These are phyloP conservation scores for Leptodactylus fuscus DNA, from an alignment of 2,113 vertebrate genomes.

Conservation along the genomic window DNA sequence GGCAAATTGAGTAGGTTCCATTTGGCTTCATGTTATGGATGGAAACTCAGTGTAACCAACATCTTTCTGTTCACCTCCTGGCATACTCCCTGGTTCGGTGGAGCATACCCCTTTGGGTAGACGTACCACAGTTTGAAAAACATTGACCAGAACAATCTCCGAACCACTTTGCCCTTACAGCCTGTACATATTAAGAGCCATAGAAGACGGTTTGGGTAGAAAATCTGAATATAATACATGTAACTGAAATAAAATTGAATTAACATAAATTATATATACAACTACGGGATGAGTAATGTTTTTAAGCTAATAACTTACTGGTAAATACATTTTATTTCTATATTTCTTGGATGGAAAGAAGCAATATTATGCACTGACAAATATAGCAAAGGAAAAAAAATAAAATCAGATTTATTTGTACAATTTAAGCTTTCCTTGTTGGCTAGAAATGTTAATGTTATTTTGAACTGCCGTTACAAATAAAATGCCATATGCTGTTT, in stretches of 20 bases:
- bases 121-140: too few relatives aligned
- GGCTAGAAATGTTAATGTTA: slow-evolving; percentile 59
- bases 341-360: neutral
- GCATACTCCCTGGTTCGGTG: too few relatives aligned
- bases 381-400: slow-evolving; percentile 27
- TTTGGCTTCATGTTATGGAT: too few relatives aligned
- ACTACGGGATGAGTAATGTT: neutral
- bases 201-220: neutral
- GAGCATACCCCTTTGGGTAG: too few relatives aligned
- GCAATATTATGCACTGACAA: slow-evolving; percentile 24
- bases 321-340: slow-evolving; percentile 17
- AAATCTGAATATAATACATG: too few relatives aligned
- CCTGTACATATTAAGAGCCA: neutral
- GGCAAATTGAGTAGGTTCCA: too few relatives aligned
- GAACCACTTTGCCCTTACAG: neutral
- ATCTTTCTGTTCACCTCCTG: too few relatives aligned
- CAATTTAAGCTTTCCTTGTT: slow-evolving; percentile 55
- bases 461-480: slow-evolving; percentile 59
- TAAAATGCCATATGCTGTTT: slow-evolving; percentile 62
- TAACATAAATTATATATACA: neutral
- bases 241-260: neutral
- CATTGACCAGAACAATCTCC: too few relatives aligned
- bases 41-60: too few relatives aligned
- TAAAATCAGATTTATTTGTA: slow-evolving; percentile 52
- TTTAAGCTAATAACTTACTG: neutral